These are phyloP conservation scores for Brenthis daphne DNA, from an alignment of 2,888 invertebrate genomes.

Conservation along the genomic window DNA sequence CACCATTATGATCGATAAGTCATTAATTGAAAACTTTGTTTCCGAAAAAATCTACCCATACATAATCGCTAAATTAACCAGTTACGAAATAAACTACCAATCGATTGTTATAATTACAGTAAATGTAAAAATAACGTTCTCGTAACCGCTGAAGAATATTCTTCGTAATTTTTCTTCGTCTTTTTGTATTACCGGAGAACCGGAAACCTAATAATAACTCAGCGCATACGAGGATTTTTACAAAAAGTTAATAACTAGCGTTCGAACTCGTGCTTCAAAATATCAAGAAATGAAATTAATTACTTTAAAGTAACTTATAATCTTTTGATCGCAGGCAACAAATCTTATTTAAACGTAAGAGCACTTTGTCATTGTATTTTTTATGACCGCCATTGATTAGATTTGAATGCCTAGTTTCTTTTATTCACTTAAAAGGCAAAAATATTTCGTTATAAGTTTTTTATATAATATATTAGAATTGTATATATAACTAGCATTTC, in stretches of 20 bases:
- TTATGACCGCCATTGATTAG: too few relatives aligned
- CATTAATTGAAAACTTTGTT: background rate
- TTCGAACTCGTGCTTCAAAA: slow-evolving; percentile 28
- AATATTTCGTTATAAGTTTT: too few relatives aligned
- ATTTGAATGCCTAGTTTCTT: too few relatives aligned
- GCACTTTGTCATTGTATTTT: too few relatives aligned
- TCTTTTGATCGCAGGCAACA: too few relatives aligned
- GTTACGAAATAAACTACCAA: slow-evolving; percentile 15
- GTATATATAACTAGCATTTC: too few relatives aligned
- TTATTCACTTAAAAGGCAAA: too few relatives aligned
- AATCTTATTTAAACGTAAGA: too few relatives aligned
- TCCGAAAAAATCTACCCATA: background rate
- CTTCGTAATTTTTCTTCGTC: slow-evolving; percentile 30
- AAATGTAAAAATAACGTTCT: slow-evolving; percentile 24
- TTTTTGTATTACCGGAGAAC: slow-evolving; percentile 27
- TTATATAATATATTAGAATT: too few relatives aligned
- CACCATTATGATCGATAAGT: background rate
- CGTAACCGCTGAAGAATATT: slow-evolving; percentile 23
- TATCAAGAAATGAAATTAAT: slow-evolving; percentile 34
- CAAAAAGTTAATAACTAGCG: slow-evolving; percentile 41
- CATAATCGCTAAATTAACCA: slow-evolving; percentile 2
- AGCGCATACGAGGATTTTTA: slow-evolving; percentile 27
- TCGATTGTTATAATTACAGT: slow-evolving; percentile 16
- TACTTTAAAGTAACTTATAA: slow-evolving; percentile 6
- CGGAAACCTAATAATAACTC: slow-evolving; percentile 33